Percentiles rank a stretch among this genome's conserved stretches.
Conservation (phyloP, 2,113 vertebrate genomes). For the Strix aluco region DNA sequence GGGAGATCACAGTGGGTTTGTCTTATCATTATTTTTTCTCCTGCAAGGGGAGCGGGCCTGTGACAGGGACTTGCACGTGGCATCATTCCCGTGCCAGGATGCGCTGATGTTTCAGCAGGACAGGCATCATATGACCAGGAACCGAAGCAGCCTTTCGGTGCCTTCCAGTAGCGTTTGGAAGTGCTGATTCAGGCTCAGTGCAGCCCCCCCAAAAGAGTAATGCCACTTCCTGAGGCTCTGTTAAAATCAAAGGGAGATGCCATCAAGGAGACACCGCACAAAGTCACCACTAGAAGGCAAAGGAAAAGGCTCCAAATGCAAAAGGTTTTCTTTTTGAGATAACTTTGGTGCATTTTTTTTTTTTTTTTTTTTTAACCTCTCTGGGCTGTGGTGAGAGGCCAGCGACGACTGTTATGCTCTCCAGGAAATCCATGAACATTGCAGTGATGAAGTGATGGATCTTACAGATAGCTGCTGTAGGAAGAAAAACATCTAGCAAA, state of each 20-base stretch:
- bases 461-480: neutral
- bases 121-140: neutral
- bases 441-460: neutral
- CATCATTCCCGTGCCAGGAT: rapidly evolving
- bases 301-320: neutral
- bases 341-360: neutral
- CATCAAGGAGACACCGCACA: rapidly evolving
- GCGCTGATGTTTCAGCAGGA: neutral
- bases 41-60: neutral
- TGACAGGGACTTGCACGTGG: rapidly evolving
- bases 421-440: neutral
- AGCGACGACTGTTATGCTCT: neutral
- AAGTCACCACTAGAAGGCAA: neutral
- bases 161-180: neutral
- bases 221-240: neutral
- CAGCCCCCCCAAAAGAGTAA: neutral
- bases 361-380: neutral
- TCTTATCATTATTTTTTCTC: rapidly evolving
- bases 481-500: neutral
- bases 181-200: neutral
- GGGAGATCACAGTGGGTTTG: neutral
- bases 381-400: neutral
- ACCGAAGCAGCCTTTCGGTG: neutral
- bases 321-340: neutral
- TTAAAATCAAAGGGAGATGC: neutral